phyloP scores from a whole-genome alignment of 2,113 vertebrate genomes.

The Ictalurus furcatus region DNA sequence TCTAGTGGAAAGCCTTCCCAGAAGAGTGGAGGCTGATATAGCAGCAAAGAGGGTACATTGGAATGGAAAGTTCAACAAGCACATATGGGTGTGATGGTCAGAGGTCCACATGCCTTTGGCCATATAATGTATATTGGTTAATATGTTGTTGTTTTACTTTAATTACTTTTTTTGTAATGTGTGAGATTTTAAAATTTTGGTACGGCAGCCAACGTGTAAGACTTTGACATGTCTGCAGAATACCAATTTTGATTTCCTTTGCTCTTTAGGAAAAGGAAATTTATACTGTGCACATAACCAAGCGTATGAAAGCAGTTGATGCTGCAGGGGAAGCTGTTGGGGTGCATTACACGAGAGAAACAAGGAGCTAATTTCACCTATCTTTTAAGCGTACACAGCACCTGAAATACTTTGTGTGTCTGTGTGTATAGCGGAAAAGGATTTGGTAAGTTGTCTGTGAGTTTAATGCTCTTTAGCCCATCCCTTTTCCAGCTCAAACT shows the following conservation, averaged over 20 bases:
- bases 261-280: not conserved
- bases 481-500: not conserved
- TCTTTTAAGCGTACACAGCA: not conserved
- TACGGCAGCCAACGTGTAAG: too few relatives aligned
- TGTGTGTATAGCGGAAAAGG: not conserved
- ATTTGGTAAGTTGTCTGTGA: not conserved
- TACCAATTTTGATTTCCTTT: not conserved
- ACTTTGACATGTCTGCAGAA: not conserved
- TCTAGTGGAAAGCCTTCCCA: not conserved
- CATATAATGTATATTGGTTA: not conserved
- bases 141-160: not conserved
- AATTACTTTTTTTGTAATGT: not conserved
- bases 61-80: not conserved
- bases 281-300: not conserved
- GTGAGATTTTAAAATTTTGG: not conserved
- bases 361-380: conserved; percentile 18
- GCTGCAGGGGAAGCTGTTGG: not conserved
- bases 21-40: not conserved
- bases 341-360: conserved; percentile 11
- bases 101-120: not conserved
- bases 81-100: not conserved
- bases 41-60: not conserved
- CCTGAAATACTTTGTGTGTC: not conserved
- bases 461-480: not conserved
- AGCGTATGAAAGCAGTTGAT: not conserved